Base-by-base conservation (phyloP, 1,140 invertebrate genomes). In the Nylanderia fulva region DNA sequence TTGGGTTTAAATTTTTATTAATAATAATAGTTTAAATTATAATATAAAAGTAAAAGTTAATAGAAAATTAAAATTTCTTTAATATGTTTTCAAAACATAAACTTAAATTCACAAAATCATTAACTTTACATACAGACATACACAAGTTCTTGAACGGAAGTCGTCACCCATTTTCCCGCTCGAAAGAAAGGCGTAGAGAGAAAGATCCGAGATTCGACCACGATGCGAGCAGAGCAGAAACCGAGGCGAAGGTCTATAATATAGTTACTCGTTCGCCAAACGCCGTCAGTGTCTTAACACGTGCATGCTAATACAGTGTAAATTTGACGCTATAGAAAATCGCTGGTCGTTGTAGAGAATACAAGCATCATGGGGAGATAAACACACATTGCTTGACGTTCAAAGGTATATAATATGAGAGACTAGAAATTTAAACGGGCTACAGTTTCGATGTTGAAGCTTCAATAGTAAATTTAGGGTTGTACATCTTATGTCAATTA, bases 281-380 rank as follows among this genome's bases (percentile, higher is more conserved):
- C 60, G 39, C 66, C 33, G 21, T 76, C 85, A 18, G 75, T 89
- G 9, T 58, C 66, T 82, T 89, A 89, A 87, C 88, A 69, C n/a
- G 29, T 15, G 39, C 29, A 13, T 36, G 87, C 74, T 89, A 89
- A 89, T 58, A 48, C n/a, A 33, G 39, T 63, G 85, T 82, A 79
- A 89, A 89, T 86, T 64, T 84, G 61, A 71, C 76, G 74, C 58
- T 54, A 68, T 39, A 86, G 77, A 48, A 63, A 86, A 89, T 84
- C 64, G 21, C 48, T 88, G 66, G 74, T 84, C 77, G 76, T 69
- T 82, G 42, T 48, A 11, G 29, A 52, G 66, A 74, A 33, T 3
- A 64, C 54, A 60, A 60, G 72, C 45, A 3, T 48, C 42, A n/a
- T 21, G 45, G 66, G 4, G 21, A 79, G 52, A 60, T 54, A 79